Evolutionary conservation across 2,113 vertebrate genomes (phyloP).

Genomic region (Chaetodon auriga): DNA sequence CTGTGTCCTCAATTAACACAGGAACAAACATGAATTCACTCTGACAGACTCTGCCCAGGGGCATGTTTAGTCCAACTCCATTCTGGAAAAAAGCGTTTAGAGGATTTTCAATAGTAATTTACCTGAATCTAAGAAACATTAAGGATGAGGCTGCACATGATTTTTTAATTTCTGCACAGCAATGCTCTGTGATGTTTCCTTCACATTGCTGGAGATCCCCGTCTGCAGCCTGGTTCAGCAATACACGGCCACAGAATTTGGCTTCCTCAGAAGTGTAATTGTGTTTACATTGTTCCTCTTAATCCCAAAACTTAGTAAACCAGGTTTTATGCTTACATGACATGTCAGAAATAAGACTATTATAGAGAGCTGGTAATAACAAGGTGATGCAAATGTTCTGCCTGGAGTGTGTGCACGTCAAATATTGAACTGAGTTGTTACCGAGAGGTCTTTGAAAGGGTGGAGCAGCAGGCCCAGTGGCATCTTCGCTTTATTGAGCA

Average conservation of each 20-base stretch:
- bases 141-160: not conserved
- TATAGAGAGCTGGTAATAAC: not conserved
- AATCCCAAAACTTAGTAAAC: not conserved
- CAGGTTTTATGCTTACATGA: not conserved
- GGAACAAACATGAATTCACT: not conserved
- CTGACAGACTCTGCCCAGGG: conserved; percentile 1
- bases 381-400: not conserved
- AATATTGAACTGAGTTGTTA: conserved; percentile 74
- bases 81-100: not conserved
- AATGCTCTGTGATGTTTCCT: not conserved
- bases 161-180: not conserved
- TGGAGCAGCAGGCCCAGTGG: conserved; percentile 96
- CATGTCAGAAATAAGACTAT: not conserved
- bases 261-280: not conserved
- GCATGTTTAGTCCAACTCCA: not conserved
- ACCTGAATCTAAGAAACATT: not conserved
- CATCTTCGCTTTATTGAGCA: conserved; percentile 98
- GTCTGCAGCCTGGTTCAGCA: not conserved
- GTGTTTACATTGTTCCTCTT: not conserved
- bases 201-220: not conserved
- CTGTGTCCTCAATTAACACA: conserved; percentile 13
- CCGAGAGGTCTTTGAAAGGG: conserved; percentile 97
- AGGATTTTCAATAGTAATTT: not conserved
- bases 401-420: not conserved
- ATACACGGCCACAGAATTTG: not conserved